These are phyloP conservation scores for Pseudocheirus occidentalis DNA, from an alignment of 2,797 vertebrate genomes.

Conservation along the genomic window DNA sequence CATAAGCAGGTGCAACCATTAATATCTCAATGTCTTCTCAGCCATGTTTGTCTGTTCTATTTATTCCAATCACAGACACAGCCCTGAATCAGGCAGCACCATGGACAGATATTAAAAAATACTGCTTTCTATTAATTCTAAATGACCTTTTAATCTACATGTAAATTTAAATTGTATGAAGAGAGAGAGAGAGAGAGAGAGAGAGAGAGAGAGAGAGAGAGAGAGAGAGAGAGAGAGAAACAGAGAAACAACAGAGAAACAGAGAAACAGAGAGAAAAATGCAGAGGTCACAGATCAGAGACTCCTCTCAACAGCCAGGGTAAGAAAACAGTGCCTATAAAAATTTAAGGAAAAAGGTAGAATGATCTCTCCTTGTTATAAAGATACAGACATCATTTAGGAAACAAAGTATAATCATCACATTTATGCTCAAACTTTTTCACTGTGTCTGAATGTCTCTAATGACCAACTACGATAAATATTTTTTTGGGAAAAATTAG, in stretches of 20 bases:
- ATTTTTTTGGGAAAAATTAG: slow-evolving; percentile 72
- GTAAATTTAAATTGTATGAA: slow-evolving; percentile 81
- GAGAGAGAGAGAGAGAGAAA: slow-evolving; percentile 60
- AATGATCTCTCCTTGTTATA: slow-evolving; percentile 73
- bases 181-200: slow-evolving; percentile 61
- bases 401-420: slow-evolving; percentile 76
- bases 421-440: slow-evolving; percentile 75
- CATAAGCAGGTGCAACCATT: slow-evolving; percentile 85
- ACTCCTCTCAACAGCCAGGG: slow-evolving; percentile 62
- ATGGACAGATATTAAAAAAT: slow-evolving; percentile 82
- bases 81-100: slow-evolving; percentile 72
- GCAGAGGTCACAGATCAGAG: slow-evolving; percentile 52
- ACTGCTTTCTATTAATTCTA: slow-evolving; percentile 84
- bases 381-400: slow-evolving; percentile 75
- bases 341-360: slow-evolving; percentile 68
- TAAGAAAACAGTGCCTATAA: slow-evolving; percentile 55
- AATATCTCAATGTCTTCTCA: slow-evolving; percentile 69
- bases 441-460: slow-evolving; percentile 67
- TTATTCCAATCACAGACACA: slow-evolving; percentile 77
- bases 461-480: slow-evolving; percentile 78
- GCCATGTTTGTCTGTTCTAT: slow-evolving; percentile 78
- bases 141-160: slow-evolving; percentile 84
- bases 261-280: slow-evolving; percentile 60
- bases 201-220: slow-evolving; percentile 61
- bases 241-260: slow-evolving; percentile 57